Evolutionary conservation across 2,888 invertebrate species (phyloP), one percentile per base, ranked within the genome.

Genomic region (Microctonus aethiopoides): DNA sequence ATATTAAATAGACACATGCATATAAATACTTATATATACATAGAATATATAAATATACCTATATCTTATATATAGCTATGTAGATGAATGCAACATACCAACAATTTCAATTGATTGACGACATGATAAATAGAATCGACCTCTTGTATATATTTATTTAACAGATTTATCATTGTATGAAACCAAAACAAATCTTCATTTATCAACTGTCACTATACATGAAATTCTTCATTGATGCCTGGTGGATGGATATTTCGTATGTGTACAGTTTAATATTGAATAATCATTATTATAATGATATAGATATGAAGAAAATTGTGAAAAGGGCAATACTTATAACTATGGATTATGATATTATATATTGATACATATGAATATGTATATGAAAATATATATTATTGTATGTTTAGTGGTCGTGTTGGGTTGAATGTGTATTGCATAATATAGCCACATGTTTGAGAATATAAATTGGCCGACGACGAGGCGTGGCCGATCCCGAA

Each of bases 401-500:
- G 56, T 39, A n/a, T n/a, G n/a, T n/a, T n/a, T n/a, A n/a, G n/a
- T n/a, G n/a, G n/a, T n/a, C 54, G 56, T 56, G 36, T 39, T 34
- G 36, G 39, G 54, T 36, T 65, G 41, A 24, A 26, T 16, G 13
- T 22, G n/a, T n/a, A 65, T 65, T 65, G 54, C 65, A 65, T 65
- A 65, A 65, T 65, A 22, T 65, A 22, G 54, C 56, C 20, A 56
- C 26, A 65, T 56, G 46, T 65, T 65, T 65, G 54, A 65, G 65
- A 65, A 63, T 29, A 65, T 65, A 65, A 65, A 65, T 65, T 36
- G 65, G 65, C 26, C 39, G 54, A 39, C 56, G 54, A 39, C 32
- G 65, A 65, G 65, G 65, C 65, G 65, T 65, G 65, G 65, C 54
- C 65, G n/a, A 65, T 54, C 54, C 54, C 22, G 34, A 56, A 56